phyloP scores from a whole-genome alignment of 2,888 invertebrate species.

The Nomada ruficornis region DNA sequence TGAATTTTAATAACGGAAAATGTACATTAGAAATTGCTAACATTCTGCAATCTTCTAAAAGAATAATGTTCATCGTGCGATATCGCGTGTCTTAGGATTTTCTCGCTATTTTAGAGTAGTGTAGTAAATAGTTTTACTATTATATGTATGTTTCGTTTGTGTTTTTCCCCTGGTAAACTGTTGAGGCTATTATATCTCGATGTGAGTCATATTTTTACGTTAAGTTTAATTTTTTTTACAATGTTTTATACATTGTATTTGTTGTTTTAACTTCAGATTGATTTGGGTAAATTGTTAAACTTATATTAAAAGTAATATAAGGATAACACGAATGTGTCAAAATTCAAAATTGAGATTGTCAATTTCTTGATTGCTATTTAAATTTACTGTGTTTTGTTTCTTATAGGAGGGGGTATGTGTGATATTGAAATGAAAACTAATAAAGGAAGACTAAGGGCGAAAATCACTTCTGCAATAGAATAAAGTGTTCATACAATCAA shows the following conservation, averaged over 20 bases:
- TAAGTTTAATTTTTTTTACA: constrained; percentile 77
- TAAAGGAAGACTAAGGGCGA: constrained; percentile 69
- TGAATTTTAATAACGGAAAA: constrained; percentile 64
- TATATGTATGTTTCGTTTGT: constrained; percentile 83
- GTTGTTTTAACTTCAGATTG: constrained; percentile 69
- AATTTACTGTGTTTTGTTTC: constrained; percentile 79
- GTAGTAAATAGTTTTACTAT: constrained; percentile 83
- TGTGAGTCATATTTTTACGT: constrained; percentile 78
- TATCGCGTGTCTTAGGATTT: constrained; percentile 83
- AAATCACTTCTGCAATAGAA: constrained; percentile 72
- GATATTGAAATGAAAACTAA: constrained; percentile 75
- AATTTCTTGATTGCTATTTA: constrained; percentile 80
- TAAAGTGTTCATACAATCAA: constrained; percentile 65
- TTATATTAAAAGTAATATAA: constrained; percentile 80
- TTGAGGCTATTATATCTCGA: constrained; percentile 83
- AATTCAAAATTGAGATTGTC: constrained; percentile 83
- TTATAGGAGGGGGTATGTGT: constrained; percentile 78
- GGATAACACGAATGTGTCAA: constrained; percentile 82
- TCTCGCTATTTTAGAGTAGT: constrained; percentile 82
- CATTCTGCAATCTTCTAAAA: constrained; percentile 66
- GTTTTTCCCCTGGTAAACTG: constrained; percentile 83
- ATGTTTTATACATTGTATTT: constrained; percentile 73
- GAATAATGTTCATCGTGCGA: constrained; percentile 66
- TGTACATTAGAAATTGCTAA: constrained; percentile 64
- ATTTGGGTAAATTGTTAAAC: constrained; percentile 73